Evolutionary conservation across 2,888 invertebrate genomes (phyloP).

Genomic region (Hyposoter didymator): DNA sequence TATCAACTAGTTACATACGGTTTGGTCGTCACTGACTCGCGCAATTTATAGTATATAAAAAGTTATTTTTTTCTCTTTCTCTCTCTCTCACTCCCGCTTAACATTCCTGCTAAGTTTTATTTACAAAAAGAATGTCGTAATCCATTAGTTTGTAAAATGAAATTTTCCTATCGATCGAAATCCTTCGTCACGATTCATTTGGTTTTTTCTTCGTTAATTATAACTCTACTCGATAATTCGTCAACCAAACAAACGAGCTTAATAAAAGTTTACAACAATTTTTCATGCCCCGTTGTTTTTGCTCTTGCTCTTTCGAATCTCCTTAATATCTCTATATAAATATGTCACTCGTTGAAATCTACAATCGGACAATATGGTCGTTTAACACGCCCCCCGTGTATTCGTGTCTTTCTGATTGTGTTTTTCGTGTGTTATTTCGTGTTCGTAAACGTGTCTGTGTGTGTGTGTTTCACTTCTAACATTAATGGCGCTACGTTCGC

Average conservation of each 20-base stretch:
- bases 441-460: slow-evolving; percentile 19
- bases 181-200: slow-evolving; percentile 15
- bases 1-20: slow-evolving; percentile 58
- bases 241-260: slow-evolving; percentile 11
- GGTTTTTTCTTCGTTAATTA: not conserved
- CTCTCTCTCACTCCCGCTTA: slow-evolving; percentile 55
- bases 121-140: slow-evolving; percentile 67
- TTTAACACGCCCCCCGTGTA: slow-evolving; percentile 2
- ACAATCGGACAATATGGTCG: slow-evolving; percentile 10
- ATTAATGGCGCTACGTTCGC: slow-evolving; percentile 58
- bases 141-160: not conserved
- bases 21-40: slow-evolving; percentile 67
- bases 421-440: not conserved
- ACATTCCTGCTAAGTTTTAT: slow-evolving; percentile 67
- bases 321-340: slow-evolving; percentile 28
- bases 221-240: not conserved
- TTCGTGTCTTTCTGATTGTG: not conserved
- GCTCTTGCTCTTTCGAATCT: not conserved
- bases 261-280: not conserved
- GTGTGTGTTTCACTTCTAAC: slow-evolving; percentile 41
- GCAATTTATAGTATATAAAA: slow-evolving; percentile 70
- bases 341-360: slow-evolving; percentile 21
- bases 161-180: slow-evolving; percentile 30
- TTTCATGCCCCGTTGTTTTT: not conserved
- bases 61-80: slow-evolving; percentile 65